Base-by-base conservation (phyloP, 2,113 vertebrate genomes). In the Catharus bicknelli region DNA sequence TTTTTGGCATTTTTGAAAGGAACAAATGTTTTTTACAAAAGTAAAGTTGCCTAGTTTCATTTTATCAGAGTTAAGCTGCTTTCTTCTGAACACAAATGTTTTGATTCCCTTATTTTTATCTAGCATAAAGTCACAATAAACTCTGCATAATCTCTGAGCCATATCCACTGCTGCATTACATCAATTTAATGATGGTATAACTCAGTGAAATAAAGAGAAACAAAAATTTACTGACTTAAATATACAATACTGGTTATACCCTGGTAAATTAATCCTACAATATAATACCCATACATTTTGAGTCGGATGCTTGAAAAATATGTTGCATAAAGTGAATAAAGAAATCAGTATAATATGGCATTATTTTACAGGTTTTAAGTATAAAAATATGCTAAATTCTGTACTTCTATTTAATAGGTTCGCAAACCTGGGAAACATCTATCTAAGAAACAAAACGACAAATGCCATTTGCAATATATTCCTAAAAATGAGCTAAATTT, bases 1-100 rank as follows among this genome's bases (percentile, higher is more conserved):
- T 90, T 93, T 95, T 78, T 92, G 70, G 83, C 86, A 93, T 83
- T 93, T 93, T 74, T 90, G 47, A 91, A 94, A 89, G 34, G 30
- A 95, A 94, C 16, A 93, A 94, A 94, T 51, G 47, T 40, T 88
- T 90, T 27, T n/a, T 58, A 32, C 36, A 51, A 36, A 94, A 83
- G 50, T 69, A 75, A 87, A 93, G 63, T 88, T 93, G 59, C 51
- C 43, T 51, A 70, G n/a, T 88, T 95, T 80, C 3, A 5, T 91
- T 94, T 90, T 74, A 51, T 63, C 32, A 51, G 29, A 83, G 32
- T 43, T 84, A 61, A 89, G 29, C 83, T 85, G 32, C 51, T 91
- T 90, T 93, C 67, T 79, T 85, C 70, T 74, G 63, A 88, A 80
- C 10, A 80, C 21, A 85, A 87, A 90, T 80, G 47, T 77, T 91